Evolutionary conservation across 1,140 invertebrate species (phyloP), one percentile per base, ranked within the genome.

Genomic region (Capitella teleta): DNA sequence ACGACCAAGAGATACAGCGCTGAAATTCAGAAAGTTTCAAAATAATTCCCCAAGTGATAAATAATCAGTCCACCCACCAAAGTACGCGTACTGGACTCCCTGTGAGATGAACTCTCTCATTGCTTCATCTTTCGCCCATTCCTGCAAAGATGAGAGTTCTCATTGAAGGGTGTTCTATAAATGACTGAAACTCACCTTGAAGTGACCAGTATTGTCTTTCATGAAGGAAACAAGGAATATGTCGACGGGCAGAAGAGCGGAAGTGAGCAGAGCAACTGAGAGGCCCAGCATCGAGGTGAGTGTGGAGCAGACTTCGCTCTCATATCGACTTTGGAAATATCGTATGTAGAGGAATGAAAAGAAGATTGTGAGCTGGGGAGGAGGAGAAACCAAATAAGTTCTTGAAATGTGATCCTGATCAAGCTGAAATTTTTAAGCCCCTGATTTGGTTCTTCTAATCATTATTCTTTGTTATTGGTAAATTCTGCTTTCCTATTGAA

Each of bases 201-300:
- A 75, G 10, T 53, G 57, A 46, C 74, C 74, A 64, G 74, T 54
- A 23, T 58, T 52, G 28, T 65, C 56, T 50, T 76, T 76, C 72
- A 75, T 75, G 51, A 55, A 74, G 1, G 73, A 74, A 1, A 73
- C 71, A 1, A 76, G 52, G 57, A 75, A 75, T 10, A 75, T 68
- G 57, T 75, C 74, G n/a, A 74, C 68, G 3, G 74, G 74, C 6
- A 74, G 57, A 8, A 76, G 52, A 18, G 64, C 63, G 5, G 70
- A 65, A 18, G 72, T 70, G 8, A 75, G 46, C 21, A 76, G 50
- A 5, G 72, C 64, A 5, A 72, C 57, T n/a, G 61, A 62, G 10
- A 76, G 51, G 24, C 64, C 63, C 19, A 69, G 30, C 14, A 71
- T 61, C 19, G 66, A 58, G n/a, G 64, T 57, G 18, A 70, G 6